A percentile compares a stretch with the other conserved stretches of the same genome.
phyloP scores from a whole-genome alignment of 1,140 invertebrate genomes.

The Brachionus asplanchnoidis region DNA sequence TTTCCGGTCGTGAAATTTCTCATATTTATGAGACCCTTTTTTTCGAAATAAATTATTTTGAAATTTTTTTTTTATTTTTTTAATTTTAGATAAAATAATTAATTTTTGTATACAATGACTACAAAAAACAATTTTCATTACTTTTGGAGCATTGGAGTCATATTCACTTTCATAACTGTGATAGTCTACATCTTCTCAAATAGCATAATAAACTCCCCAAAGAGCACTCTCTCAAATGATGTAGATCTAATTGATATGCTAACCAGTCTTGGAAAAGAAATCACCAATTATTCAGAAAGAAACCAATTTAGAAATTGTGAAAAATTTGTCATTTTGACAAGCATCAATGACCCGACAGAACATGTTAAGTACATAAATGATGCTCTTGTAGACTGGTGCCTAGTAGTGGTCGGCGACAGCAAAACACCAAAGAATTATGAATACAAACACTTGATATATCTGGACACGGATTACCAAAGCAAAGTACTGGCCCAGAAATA shows the following conservation, averaged over 20 bases:
- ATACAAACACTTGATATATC: constrained; percentile 41
- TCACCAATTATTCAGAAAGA: neutral
- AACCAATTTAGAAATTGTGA: constrained; percentile 16
- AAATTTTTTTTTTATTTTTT: too few species aligned
- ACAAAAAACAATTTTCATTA: too few species aligned
- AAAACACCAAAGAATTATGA: constrained; percentile 47
- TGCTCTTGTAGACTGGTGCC: constrained; percentile 45
- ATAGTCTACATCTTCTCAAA: neutral
- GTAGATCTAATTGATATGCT: neutral
- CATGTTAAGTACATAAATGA: constrained; percentile 44
- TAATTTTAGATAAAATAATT: too few species aligned
- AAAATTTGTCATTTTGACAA: constrained; percentile 46
- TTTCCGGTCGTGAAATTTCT: too few species aligned
- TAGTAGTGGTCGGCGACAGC: constrained; percentile 48
- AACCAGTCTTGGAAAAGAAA: neutral
- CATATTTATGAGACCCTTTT: too few species aligned
- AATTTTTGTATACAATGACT: too few species aligned
- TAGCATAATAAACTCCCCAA: neutral
- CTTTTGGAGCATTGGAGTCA: too few species aligned
- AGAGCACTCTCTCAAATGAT: neutral
- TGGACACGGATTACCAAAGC: neutral
- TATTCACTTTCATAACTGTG: neutral
- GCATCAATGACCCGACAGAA: constrained; percentile 43
- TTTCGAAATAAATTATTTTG: too few species aligned
- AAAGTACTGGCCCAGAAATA: neutral